phyloP scores from a whole-genome alignment of 2,888 invertebrate species.

The Cyaniris semiargus region DNA sequence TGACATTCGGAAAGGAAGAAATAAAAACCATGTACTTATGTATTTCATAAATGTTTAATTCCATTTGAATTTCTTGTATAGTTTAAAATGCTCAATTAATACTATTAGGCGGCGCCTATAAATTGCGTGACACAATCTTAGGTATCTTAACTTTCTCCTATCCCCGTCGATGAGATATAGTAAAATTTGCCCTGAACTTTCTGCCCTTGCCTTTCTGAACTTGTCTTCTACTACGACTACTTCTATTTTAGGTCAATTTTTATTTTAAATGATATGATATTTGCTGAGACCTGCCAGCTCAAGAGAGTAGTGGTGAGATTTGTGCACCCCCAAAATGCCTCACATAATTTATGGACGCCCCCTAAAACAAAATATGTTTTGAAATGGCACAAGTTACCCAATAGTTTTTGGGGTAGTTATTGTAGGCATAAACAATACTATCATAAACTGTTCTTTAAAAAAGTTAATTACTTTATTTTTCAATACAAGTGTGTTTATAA shows the following conservation, averaged over 20 bases:
- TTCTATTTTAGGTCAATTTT: no score
- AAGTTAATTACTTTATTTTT: not conserved
- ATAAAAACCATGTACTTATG: not conserved
- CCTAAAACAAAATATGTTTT: conserved; percentile 32
- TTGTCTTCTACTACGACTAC: no score
- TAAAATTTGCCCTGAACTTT: no score
- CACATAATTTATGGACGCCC: not conserved
- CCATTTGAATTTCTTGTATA: conserved; percentile 44
- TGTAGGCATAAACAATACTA: conserved; percentile 14
- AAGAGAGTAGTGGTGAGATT: not conserved
- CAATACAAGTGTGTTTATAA: not conserved
- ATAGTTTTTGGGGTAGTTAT: conserved; percentile 25
- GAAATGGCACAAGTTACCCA: conserved; percentile 44
- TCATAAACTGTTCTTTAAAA: not conserved
- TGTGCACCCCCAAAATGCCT: not conserved
- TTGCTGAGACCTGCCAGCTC: not conserved
- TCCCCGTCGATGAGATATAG: no score
- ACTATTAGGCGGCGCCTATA: conserved; percentile 35
- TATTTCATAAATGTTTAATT: conserved; percentile 39
- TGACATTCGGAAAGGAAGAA: not conserved
- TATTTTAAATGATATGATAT: no score
- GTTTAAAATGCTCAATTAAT: conserved; percentile 45
- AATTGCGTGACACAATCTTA: conserved; percentile 34
- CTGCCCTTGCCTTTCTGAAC: no score
- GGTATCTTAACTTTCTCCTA: not conserved